Evolutionary conservation across 1,140 invertebrate genomes (phyloP).

Genomic region (Drosophila quadrilineata): DNA sequence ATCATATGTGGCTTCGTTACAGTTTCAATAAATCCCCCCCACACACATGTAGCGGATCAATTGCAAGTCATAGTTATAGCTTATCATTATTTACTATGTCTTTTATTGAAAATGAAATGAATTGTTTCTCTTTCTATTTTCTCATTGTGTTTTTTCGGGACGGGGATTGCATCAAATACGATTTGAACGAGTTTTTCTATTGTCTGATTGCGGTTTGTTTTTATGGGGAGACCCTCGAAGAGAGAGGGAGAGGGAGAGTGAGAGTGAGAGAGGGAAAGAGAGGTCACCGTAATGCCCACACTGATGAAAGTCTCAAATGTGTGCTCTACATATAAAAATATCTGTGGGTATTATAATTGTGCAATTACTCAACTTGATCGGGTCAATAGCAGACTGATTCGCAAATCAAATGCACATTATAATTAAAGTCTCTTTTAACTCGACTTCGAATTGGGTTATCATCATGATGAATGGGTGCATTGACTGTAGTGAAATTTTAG

Average conservation of each 20-base stretch:
- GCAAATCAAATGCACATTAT: constrained; percentile 58
- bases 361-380: constrained; percentile 34
- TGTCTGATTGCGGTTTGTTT: constrained; percentile 34
- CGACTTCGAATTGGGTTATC: constrained; percentile 7
- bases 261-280: too few species aligned
- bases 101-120: too few species aligned
- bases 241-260: too few species aligned
- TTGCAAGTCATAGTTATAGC: constrained; percentile 31
- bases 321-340: not conserved
- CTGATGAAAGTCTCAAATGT: constrained; percentile 44
- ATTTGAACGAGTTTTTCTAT: constrained; percentile 16
- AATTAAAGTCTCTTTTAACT: constrained; percentile 25
- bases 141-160: not conserved
- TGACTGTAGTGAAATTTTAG: constrained; percentile 1
- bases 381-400: constrained; percentile 51
- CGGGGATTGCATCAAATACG: constrained; percentile 35
- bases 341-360: constrained; percentile 25
- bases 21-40: not conserved
- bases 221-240: constrained; percentile 31
- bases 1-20: constrained; percentile 9
- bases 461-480: constrained; percentile 14
- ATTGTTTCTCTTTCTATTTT: too few species aligned
- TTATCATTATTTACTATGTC: constrained; percentile 25
- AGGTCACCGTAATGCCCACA: constrained; percentile 11
- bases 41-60: too few species aligned